These are phyloP conservation scores for Philopedon plagiatum DNA, from an alignment of 2,888 invertebrate genomes.

Conservation along the genomic window DNA sequence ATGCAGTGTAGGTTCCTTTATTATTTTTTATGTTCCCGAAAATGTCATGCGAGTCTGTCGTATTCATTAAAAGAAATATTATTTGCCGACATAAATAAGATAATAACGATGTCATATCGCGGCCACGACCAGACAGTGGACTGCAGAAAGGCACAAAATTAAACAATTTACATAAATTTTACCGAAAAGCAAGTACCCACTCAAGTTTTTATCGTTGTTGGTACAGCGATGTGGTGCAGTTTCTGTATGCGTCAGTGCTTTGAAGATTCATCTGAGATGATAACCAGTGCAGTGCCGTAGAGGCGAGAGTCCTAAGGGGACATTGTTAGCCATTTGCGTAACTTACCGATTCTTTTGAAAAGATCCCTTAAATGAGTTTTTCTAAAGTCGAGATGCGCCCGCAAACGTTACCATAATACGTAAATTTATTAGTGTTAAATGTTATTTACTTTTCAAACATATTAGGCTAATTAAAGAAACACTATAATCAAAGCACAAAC, in stretches of 20 bases:
- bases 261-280: constrained; percentile 13
- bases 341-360: no score
- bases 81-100: constrained; percentile 32
- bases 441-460: no score
- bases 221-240: constrained; percentile 12
- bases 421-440: no score
- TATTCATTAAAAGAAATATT: constrained; percentile 40
- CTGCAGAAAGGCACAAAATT: constrained; percentile 31
- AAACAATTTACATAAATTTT: constrained; percentile 40
- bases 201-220: constrained; percentile 23
- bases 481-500: no score
- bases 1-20: constrained; percentile 29
- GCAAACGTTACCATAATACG: no score
- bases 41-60: constrained; percentile 32
- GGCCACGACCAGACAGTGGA: constrained; percentile 27
- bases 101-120: constrained; percentile 37
- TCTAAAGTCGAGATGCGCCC: no score
- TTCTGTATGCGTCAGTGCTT: background rate
- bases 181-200: constrained; percentile 28
- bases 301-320: no score
- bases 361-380: no score
- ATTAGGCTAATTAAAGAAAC: no score
- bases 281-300: background rate
- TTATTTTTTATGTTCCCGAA: constrained; percentile 32
- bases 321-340: no score